Evolutionary conservation across 2,113 vertebrate genomes (phyloP), one percentile per base, ranked within the genome.

Genomic region (Apeltes quadracus): DNA sequence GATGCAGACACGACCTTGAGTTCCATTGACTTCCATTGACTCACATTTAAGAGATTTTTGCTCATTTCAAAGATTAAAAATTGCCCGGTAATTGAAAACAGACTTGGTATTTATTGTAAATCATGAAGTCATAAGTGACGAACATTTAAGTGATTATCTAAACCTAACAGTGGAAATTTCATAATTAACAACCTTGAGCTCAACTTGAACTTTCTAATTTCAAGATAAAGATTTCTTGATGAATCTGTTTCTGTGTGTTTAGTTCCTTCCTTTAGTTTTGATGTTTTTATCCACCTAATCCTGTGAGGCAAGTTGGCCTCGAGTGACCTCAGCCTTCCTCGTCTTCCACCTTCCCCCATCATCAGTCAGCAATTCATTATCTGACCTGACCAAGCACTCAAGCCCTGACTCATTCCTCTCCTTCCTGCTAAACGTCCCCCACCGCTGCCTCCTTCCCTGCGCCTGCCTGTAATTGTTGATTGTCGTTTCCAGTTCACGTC

Each of bases 311-410:
- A 6, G 39, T 34, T 83, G 79, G 76, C 88, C 84, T 79, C 39
- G 59, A 65, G 70, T 88, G 78, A 84, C 86, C 86, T 64, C 62
- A 65, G 56, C 74, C 43, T 36, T 69, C 57, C 66, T 67, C 57
- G 39, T 27, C 65, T 46, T 4, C 48, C 53, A 1, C 70, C 56
- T 7, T 5, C 25, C 22, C 58, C 36, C 48, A 44, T 61, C 67
- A 91, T 83, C 89, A 95, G 92, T 94, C 94, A 95, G 69, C 92
- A 94, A 73, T 94, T 93, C 92, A 94, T 96, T 95, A 95, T 93
- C 66, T 87, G 92, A 90, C 86, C 89, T 83, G 88, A 88, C 76
- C 92, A 92, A 94, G 93, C 88, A 93, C 92, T 94, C 91, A 93
- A 82, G 89, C 86, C 90, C 92, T 89, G 90, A 93, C 94, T 94